Percentiles rank a stretch among this genome's conserved stretches.
These are phyloP conservation scores for Ctenochaetus hawaiiensis DNA, from an alignment of 2,797 vertebrate genomes.

Conservation along the genomic window DNA sequence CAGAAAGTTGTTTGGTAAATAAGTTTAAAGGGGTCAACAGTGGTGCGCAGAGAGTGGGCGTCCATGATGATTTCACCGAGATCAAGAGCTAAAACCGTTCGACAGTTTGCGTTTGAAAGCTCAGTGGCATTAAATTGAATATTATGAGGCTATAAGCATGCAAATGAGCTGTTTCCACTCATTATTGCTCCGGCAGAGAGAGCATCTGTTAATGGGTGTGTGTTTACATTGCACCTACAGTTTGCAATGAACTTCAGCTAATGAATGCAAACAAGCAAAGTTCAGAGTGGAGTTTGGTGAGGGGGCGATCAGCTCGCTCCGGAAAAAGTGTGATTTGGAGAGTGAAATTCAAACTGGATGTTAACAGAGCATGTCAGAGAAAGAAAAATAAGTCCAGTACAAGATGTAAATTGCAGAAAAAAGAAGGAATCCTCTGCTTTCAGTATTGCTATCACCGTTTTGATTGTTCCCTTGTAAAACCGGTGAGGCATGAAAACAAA, in stretches of 20 bases:
- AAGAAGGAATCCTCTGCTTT: not conserved
- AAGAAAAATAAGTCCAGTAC: not conserved
- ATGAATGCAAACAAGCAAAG: slow-evolving; percentile 51
- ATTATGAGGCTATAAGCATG: slow-evolving; percentile 58
- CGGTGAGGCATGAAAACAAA: slow-evolving; percentile 34
- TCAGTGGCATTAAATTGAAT: slow-evolving; percentile 34
- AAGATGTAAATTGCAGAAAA: not conserved
- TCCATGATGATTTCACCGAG: slow-evolving; percentile 32
- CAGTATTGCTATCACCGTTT: not conserved
- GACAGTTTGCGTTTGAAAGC: slow-evolving; percentile 32
- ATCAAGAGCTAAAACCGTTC: slow-evolving; percentile 20
- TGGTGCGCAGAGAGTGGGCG: not conserved
- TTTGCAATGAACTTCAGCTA: slow-evolving; percentile 35
- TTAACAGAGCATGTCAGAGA: slow-evolving; percentile 7
- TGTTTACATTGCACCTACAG: slow-evolving; percentile 52
- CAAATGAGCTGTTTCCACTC: slow-evolving; percentile 58
- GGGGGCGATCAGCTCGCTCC: not conserved
- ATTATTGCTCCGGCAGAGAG: slow-evolving; percentile 61
- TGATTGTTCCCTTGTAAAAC: slow-evolving; percentile 30
- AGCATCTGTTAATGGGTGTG: slow-evolving; percentile 39
- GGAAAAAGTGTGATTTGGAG: not conserved
- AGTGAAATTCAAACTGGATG: slow-evolving; percentile 10
- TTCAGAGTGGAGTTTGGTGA: slow-evolving; percentile 20
- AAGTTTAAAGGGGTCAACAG: not conserved
- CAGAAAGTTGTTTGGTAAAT: not conserved